Evolutionary conservation across 2,888 invertebrate species (phyloP).

Genomic region (Rambutsinella grinnellia): DNA sequence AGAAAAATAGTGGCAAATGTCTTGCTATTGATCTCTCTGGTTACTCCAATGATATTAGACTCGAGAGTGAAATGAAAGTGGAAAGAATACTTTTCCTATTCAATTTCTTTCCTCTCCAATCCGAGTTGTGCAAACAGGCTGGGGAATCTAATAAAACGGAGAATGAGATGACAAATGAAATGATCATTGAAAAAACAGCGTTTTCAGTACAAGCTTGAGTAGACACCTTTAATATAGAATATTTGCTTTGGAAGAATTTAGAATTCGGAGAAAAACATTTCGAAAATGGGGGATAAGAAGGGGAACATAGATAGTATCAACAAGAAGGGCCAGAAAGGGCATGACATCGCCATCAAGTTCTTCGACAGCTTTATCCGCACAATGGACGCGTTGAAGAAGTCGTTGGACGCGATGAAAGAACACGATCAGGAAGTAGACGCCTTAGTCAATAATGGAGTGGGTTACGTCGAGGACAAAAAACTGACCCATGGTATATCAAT

Average conservation of each 20-base stretch:
- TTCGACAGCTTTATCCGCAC: constrained; percentile 55
- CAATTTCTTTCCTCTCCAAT: constrained; percentile 12
- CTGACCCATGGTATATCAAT: constrained; percentile 63
- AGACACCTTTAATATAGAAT: neutral
- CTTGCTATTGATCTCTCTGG: constrained; percentile 36
- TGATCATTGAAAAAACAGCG: constrained; percentile 40
- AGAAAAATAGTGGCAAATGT: too few species aligned
- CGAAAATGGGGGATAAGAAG: constrained; percentile 17
- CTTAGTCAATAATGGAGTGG: constrained; percentile 60
- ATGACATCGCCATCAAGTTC: constrained; percentile 54
- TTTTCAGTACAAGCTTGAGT: neutral
- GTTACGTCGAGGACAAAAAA: constrained; percentile 60
- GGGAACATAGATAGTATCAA: neutral
- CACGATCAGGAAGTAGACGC: constrained; percentile 49
- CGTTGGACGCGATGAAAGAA: constrained; percentile 53
- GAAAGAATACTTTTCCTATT: constrained; percentile 7
- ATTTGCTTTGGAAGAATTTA: neutral
- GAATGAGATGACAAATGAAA: constrained; percentile 58
- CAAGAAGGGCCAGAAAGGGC: constrained; percentile 38
- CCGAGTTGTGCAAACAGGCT: constrained; percentile 42
- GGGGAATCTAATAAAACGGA: constrained; percentile 50
- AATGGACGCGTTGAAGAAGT: constrained; percentile 59
- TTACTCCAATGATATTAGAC: constrained; percentile 17
- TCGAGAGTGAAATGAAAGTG: neutral
- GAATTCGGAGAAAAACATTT: neutral